Percentiles rank a stretch among this genome's conserved stretches.
Evolutionary conservation across 2,113 vertebrate genomes (phyloP).

Genomic region (Psilopsiagon aurifrons): DNA sequence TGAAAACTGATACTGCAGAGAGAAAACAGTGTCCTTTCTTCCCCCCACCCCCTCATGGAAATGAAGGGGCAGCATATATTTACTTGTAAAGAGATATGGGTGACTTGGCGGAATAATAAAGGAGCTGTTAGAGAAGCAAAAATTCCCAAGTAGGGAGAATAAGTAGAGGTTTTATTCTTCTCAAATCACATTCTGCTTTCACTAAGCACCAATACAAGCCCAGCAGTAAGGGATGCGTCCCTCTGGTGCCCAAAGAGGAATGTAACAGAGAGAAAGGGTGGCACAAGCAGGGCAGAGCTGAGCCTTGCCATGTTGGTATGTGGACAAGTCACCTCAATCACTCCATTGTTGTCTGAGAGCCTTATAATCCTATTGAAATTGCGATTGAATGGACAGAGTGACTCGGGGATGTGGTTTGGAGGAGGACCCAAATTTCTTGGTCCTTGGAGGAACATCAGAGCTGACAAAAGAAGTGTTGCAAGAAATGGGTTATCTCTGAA

Average conservation of each 20-base stretch:
- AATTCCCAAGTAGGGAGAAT: background rate
- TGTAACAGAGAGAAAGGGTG: background rate
- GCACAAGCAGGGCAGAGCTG: background rate
- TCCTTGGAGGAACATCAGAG: background rate
- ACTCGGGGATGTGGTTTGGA: background rate
- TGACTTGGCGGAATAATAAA: slow-evolving; percentile 15
- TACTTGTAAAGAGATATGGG: background rate
- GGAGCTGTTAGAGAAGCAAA: background rate
- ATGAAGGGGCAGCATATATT: background rate
- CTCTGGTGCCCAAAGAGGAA: background rate
- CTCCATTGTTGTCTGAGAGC: background rate
- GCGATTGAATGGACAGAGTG: background rate
- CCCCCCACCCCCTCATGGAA: background rate
- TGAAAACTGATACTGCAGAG: slow-evolving; percentile 26
- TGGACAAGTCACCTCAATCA: rapidly evolving
- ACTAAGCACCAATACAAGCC: background rate
- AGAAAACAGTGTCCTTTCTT: background rate
- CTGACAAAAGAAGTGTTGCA: background rate
- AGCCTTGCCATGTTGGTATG: background rate
- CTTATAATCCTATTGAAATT: background rate
- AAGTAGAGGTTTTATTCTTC: background rate
- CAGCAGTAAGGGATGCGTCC: background rate
- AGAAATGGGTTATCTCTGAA: background rate
- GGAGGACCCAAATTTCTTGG: background rate
- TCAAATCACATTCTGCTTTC: background rate